Evolutionary conservation across 2,888 invertebrate genomes (phyloP).

Genomic region (Drosophila lacicola): DNA sequence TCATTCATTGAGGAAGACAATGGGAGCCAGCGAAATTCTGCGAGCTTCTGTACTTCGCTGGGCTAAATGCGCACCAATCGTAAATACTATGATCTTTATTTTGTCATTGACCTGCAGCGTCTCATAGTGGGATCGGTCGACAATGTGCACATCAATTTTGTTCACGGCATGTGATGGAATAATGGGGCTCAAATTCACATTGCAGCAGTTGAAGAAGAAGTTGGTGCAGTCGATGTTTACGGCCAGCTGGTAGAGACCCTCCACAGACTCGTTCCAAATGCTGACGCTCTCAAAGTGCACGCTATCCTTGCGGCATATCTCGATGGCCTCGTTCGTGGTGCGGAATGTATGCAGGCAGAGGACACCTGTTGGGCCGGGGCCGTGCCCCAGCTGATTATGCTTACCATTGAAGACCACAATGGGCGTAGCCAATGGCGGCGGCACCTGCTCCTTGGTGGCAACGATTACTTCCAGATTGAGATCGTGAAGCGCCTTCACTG

Average conservation of each 20-base stretch:
- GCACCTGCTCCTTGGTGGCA: background rate
- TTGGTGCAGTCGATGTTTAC: constrained; percentile 7
- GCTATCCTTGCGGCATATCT: constrained; percentile 21
- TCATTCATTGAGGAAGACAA: constrained; percentile 48
- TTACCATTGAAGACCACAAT: constrained; percentile 28
- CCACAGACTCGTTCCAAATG: constrained; percentile 55
- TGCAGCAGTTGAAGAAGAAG: constrained; percentile 54
- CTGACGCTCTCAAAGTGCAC: constrained; percentile 16
- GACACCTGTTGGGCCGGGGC: constrained; percentile 35
- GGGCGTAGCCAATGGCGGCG: constrained; percentile 4
- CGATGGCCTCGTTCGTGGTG: constrained; percentile 21
- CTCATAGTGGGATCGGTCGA: constrained; percentile 54
- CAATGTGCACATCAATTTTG: background rate
- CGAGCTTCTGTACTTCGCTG: background rate
- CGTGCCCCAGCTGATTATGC: constrained; percentile 23
- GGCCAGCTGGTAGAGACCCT: constrained; percentile 47
- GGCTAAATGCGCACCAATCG: constrained; percentile 24
- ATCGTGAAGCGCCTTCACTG: background rate
- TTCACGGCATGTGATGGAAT: rapidly evolving
- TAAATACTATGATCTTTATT: constrained; percentile 53
- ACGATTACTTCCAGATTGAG: constrained; percentile 5
- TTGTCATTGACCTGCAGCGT: constrained; percentile 24
- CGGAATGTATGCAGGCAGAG: constrained; percentile 48
- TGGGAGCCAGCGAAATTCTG: constrained; percentile 8
- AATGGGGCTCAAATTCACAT: constrained; percentile 48